phyloP scores from a whole-genome alignment of 2,113 vertebrate genomes.

The Pelusios castaneus region DNA sequence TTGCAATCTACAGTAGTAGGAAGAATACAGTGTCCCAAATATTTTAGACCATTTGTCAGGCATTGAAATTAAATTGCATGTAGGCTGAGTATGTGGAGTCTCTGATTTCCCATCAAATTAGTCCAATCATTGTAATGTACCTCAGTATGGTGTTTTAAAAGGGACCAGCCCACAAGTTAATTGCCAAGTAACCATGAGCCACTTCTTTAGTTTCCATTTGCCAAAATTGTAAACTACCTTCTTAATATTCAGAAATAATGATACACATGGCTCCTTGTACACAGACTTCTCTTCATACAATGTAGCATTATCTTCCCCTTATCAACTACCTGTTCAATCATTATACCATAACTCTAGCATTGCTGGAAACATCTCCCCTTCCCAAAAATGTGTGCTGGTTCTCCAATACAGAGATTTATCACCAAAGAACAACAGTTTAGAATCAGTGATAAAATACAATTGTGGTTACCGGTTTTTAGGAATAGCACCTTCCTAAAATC shows the following conservation, averaged over 20 bases:
- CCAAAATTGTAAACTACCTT: background rate
- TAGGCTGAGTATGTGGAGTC: background rate
- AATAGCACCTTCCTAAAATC: background rate
- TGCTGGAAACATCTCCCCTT: background rate
- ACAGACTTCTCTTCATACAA: background rate
- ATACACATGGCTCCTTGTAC: background rate
- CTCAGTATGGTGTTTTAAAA: background rate
- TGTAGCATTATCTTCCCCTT: background rate
- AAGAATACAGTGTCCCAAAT: constrained; percentile 42
- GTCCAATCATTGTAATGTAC: background rate
- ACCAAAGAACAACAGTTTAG: constrained; percentile 3
- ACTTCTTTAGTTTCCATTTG: background rate
- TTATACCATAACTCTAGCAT: background rate
- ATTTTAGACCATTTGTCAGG: constrained; percentile 37
- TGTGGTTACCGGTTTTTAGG: background rate
- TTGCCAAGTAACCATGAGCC: background rate
- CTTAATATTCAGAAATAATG: background rate
- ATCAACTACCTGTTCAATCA: background rate
- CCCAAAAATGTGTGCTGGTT: background rate
- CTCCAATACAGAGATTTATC: background rate
- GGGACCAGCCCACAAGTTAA: background rate
- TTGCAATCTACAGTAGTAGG: constrained; percentile 24
- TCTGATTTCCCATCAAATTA: background rate
- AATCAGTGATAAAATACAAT: background rate
- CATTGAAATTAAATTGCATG: constrained; percentile 37